phyloP scores from a whole-genome alignment of 64 coral and sea anemone species.

The Cladopsammia gracilis region DNA sequence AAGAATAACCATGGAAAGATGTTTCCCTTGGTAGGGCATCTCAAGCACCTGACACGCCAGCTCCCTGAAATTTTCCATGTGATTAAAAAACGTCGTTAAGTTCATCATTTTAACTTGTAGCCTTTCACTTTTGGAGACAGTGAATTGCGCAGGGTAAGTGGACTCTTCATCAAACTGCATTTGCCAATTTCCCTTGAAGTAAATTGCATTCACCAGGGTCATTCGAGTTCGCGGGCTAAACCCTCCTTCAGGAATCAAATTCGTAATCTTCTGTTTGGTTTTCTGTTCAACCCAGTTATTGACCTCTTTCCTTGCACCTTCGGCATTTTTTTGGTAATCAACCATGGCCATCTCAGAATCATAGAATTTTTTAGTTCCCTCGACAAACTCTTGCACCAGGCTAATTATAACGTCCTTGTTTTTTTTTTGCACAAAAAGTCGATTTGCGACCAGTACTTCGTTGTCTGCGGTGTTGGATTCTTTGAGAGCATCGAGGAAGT shows the following conservation, averaged over 20 bases:
- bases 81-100: constrained; percentile 50
- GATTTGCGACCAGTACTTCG: constrained; percentile 71
- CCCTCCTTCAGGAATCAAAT: constrained; percentile 63
- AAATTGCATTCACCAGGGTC: constrained; percentile 86
- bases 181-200: constrained; percentile 94
- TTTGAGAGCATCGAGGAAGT: constrained; percentile 56
- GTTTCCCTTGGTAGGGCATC: constrained; percentile 45
- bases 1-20: constrained; percentile 73
- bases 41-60: constrained; percentile 71
- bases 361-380: constrained; percentile 65
- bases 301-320: constrained; percentile 66
- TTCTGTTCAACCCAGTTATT: constrained; percentile 81
- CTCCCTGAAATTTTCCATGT: neutral
- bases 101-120: constrained; percentile 70
- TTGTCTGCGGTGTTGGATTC: constrained; percentile 37
- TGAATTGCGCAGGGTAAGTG: constrained; percentile 34
- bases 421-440: constrained; percentile 77
- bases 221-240: constrained; percentile 62
- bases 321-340: constrained; percentile 77
- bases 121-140: constrained; percentile 11
- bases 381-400: constrained; percentile 67
- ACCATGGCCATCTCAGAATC: constrained; percentile 69
- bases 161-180: constrained; percentile 61
- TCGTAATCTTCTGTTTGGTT: constrained; percentile 83
- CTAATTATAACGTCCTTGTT: neutral